Base-by-base conservation (phyloP, 2,113 vertebrate genomes). In the Gallinago paraguaiae region DNA sequence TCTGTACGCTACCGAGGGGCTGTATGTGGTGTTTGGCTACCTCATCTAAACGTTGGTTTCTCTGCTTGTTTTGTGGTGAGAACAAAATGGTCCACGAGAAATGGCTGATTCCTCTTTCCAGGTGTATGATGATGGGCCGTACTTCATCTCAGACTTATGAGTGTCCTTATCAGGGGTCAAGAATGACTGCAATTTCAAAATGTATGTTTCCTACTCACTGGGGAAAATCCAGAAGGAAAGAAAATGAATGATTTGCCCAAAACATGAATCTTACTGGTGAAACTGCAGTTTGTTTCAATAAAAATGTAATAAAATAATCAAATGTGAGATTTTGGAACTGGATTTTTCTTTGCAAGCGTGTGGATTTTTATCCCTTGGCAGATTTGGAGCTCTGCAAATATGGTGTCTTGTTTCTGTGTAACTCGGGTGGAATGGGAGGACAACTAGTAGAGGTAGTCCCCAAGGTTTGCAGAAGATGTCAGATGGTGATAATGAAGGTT, bases 401-500 rank as follows among this genome's bases (percentile, higher is more conserved):
- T 1, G 1, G 18, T 35, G 28, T 51, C 22, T 14, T 50, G 30
- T 80, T 88, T 88, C 28, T n/a, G 10, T 31, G 53, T 67, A 19
- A n/a, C 41, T 84, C 5, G 1, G 59, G 33, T 77, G 80, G 48
- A 30, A 51, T 2, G 3, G 10, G 43, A 57, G 18, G 9, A 77
- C 13, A 28, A 33, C 46, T 28, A 25, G 27, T 65, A 15, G 11
- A 13, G 20, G 56, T 23, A 15, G 31, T 50, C 16, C 67, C 43
- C 0, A 2, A 12, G 61, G 75, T 41, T 10, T 23, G 5, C 15
- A 7, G 0, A 23, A 18, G n/a, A 3, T 39, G 59, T 14, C 24
- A 48, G 45, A 11, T 20, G 37, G 13, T 8, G 59, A 7, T 37
- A 53, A 41, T 51, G 51, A 65, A 33, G 51, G 30, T 24, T 68